A percentile compares a stretch with the other conserved stretches of the same genome.
These are phyloP conservation scores for Mormyrus lacerda DNA, from an alignment of 2,113 vertebrate genomes.

Conservation along the genomic window DNA sequence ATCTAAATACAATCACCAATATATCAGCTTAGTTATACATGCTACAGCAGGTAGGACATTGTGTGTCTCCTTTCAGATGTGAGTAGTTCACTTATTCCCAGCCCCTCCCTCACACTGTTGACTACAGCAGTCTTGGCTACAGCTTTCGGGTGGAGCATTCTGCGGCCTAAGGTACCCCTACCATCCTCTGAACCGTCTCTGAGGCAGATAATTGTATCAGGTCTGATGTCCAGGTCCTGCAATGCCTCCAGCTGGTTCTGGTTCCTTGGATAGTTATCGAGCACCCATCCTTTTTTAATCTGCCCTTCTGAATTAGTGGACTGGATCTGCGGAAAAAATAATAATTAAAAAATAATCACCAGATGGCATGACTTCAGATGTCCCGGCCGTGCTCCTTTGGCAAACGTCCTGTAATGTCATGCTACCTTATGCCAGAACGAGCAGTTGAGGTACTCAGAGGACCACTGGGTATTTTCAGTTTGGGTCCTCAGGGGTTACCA, in stretches of 20 bases:
- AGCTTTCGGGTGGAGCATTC: neutral
- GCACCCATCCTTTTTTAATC: conserved; percentile 73
- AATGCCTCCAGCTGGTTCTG: conserved; percentile 62
- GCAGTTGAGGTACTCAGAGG: neutral
- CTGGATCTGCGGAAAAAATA: conserved; percentile 57
- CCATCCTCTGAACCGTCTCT: conserved; percentile 58
- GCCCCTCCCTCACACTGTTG: neutral
- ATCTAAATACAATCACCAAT: neutral
- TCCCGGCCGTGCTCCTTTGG: neutral
- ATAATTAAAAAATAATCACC: neutral
- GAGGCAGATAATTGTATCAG: conserved; percentile 74
- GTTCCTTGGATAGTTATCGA: conserved; percentile 76
- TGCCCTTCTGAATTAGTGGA: conserved; percentile 48
- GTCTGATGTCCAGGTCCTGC: conserved; percentile 56
- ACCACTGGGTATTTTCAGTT: neutral
- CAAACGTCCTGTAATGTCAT: neutral
- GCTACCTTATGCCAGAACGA: neutral
- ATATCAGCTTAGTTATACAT: neutral
- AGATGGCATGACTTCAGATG: neutral
- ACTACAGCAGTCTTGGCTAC: neutral
- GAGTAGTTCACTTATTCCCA: neutral
- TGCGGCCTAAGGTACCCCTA: conserved; percentile 38
- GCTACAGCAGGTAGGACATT: neutral
- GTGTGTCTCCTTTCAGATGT: neutral
- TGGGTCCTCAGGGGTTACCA: neutral